Conservation (phyloP, 2,113 vertebrate genomes). For the Oostethus manadensis region DNA sequence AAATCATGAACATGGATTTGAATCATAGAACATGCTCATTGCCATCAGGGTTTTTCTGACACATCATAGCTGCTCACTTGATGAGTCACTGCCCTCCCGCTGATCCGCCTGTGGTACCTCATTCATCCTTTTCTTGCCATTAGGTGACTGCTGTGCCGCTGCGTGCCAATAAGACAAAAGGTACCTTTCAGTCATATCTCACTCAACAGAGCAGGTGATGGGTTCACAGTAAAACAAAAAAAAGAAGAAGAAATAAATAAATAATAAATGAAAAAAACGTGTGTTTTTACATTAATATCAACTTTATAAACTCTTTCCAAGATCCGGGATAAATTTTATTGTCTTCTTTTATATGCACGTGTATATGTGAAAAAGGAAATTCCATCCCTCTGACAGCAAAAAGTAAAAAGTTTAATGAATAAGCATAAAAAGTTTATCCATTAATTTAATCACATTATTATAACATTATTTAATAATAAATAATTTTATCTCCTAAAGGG, state of each 20-base stretch:
- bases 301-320: neutral
- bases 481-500: too few relatives aligned
- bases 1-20: neutral
- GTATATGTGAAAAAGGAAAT: too few relatives aligned
- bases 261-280: neutral
- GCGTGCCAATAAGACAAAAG: conserved; percentile 4
- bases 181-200: neutral
- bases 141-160: neutral
- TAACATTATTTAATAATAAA: too few relatives aligned
- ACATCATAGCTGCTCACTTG: conserved; percentile 30
- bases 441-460: too few relatives aligned
- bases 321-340: too few relatives aligned
- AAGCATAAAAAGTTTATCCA: too few relatives aligned
- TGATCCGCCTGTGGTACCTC: rapidly evolving
- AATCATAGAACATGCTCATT: neutral
- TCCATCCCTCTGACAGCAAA: too few relatives aligned
- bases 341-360: too few relatives aligned
- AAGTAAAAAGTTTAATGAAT: too few relatives aligned
- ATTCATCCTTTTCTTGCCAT: neutral
- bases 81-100: neutral
- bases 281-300: neutral
- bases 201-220: neutral
- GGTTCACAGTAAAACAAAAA: neutral
- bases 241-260: neutral
- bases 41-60: neutral